Evolutionary conservation across 2,888 invertebrate species (phyloP), one percentile per base, ranked within the genome.

Genomic region (Sisyra terminalis): DNA sequence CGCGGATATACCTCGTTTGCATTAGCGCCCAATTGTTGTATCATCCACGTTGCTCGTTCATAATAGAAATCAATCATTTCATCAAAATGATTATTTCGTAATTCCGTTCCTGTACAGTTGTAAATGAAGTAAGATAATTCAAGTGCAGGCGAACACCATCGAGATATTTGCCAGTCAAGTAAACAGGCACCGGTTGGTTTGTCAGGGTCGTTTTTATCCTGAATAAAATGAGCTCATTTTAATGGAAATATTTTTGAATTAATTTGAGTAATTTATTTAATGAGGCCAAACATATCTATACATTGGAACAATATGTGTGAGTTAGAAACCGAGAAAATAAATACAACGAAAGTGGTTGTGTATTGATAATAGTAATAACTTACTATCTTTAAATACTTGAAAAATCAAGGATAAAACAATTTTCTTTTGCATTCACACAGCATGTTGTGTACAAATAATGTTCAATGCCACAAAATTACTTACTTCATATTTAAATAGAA

Each of bases 21-120:
- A 44, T 56, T 48, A 14, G 51, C 50, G 3, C 53, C 54, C 30
- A 53, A 51, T 41, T 48, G 41, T 42, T 36, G 24, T 3, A 59
- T 46, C 39, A 47, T 47, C 4, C 45, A 44, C 1, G 49, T 49
- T n/a, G 61, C 48, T 3, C 53, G 52, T 15, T 54, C 45, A 46
- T 60, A 49, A 46, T 62, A 61, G n/a, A 53, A 46, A 24, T 51
- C 44, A 5, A 61, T 44, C 24, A 55, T 51, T 16, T 52, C 40
- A 13, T 38, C n/a, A 17, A 38, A 38, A 38, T 18, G 24, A 2
- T 16, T 10, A 2, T 38, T 11, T 6, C 38, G 17, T 17, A 38
- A 24, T 6, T 17, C 38, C 3, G 16, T 38, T 3, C 38, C 17
- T 16, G 38, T 38, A 24, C 38, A 38, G 11, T 38, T 17, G 18